Percentiles rank a stretch among this genome's conserved stretches.
phyloP scores from a whole-genome alignment of 1,140 invertebrate species.

The Plectrocnemia conspersa region DNA sequence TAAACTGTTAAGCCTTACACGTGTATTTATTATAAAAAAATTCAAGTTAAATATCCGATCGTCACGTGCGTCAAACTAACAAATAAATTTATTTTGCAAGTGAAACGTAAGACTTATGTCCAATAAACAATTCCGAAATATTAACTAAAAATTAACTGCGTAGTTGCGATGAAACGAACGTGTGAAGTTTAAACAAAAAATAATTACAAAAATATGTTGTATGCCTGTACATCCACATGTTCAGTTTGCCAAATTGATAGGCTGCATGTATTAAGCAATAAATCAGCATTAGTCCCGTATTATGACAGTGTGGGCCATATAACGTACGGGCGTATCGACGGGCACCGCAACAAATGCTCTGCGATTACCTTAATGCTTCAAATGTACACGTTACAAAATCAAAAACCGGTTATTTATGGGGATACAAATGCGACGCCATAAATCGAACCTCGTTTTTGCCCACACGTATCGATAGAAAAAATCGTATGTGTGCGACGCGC shows the following conservation, averaged over 20 bases:
- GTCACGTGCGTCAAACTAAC: too few species aligned
- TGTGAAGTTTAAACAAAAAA: background rate
- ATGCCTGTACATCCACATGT: too few species aligned
- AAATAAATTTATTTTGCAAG: too few species aligned
- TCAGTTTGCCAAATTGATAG: too few species aligned
- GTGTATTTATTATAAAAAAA: too few species aligned
- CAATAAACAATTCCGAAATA: background rate
- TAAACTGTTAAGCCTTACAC: too few species aligned
- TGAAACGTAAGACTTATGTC: background rate
- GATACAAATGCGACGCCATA: background rate
- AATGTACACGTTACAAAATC: slow-evolving; percentile 8
- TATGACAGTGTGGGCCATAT: slow-evolving; percentile 1
- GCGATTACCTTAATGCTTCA: background rate
- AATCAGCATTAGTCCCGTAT: slow-evolving; percentile 2
- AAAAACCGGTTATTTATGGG: slow-evolving; percentile 9
- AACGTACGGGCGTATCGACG: background rate
- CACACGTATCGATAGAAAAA: too few species aligned
- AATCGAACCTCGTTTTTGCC: too few species aligned
- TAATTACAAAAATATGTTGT: background rate
- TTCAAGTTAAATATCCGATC: too few species aligned
- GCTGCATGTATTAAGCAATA: slow-evolving; percentile 3
- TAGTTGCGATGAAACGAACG: background rate
- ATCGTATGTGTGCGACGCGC: too few species aligned
- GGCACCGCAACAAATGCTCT: slow-evolving; percentile 4
- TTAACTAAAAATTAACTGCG: background rate